Conservation (phyloP, 2,113 vertebrate genomes). For the Melanostigma gelatinosum region DNA sequence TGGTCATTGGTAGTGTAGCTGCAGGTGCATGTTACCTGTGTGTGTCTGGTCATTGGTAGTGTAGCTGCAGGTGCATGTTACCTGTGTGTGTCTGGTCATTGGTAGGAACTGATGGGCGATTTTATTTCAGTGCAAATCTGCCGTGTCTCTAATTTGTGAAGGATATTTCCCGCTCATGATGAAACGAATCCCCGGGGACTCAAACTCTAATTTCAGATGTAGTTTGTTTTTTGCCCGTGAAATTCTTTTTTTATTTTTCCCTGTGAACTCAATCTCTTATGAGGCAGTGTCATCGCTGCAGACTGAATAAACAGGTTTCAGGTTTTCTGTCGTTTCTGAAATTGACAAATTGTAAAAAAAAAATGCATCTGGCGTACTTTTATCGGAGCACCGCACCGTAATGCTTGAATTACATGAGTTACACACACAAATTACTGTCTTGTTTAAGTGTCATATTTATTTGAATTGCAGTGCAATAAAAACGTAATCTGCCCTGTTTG, state of each 20-base stretch:
- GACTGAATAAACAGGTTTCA: neutral
- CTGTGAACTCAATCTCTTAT: neutral
- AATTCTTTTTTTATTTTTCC: slow-evolving; percentile 4
- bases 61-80: no score
- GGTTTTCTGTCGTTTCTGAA: neutral
- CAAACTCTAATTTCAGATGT: slow-evolving; percentile 29
- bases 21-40: no score
- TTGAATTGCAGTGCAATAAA: neutral
- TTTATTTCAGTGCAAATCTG: slow-evolving; percentile 17
- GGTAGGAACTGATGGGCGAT: neutral
- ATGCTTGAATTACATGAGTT: neutral
- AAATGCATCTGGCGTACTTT: no score
- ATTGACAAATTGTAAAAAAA: neutral
- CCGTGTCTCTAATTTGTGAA: slow-evolving; percentile 30
- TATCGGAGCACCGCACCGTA: neutral
- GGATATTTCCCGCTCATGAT: slow-evolving; percentile 23
- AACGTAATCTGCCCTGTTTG: neutral
- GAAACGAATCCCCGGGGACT: slow-evolving; percentile 21
- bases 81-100: neutral
- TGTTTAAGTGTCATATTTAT: neutral
- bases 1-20: no score
- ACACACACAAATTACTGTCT: neutral
- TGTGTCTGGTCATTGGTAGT: no score
- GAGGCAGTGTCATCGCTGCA: no score
- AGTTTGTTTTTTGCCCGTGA: neutral